These are phyloP conservation scores for Drosophila neutralis DNA, from an alignment of 2,888 invertebrate genomes.

Conservation along the genomic window DNA sequence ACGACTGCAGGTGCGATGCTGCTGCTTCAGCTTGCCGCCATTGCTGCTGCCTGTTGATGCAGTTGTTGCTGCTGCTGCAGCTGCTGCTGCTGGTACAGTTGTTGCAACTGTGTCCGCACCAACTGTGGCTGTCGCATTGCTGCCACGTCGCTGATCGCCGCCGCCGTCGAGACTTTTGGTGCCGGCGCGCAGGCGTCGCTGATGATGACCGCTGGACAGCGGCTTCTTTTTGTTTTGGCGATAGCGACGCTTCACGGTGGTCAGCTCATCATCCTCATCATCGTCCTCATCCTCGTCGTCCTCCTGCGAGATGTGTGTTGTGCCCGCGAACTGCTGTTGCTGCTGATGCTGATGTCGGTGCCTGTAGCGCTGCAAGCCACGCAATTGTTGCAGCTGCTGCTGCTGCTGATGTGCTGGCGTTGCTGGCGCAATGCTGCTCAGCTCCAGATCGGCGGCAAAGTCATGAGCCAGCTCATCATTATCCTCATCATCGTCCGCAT, in stretches of 20 bases:
- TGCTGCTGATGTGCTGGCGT: slow-evolving; percentile 35
- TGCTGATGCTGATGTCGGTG: slow-evolving; percentile 60
- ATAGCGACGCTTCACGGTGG: slow-evolving; percentile 81
- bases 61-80: slow-evolving; percentile 4
- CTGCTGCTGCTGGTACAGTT: neutral
- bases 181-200: slow-evolving; percentile 77
- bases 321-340: slow-evolving; percentile 33
- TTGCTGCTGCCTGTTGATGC: slow-evolving; percentile 29
- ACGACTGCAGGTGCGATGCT: slow-evolving; percentile 81
- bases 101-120: slow-evolving; percentile 15
- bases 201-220: slow-evolving; percentile 71
- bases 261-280: slow-evolving; percentile 77
- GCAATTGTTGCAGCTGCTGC: slow-evolving; percentile 40
- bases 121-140: slow-evolving; percentile 34
- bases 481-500: slow-evolving; percentile 73
- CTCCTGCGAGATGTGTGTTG: slow-evolving; percentile 46
- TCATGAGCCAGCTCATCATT: slow-evolving; percentile 69
- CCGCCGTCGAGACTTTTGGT: slow-evolving; percentile 77
- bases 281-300: slow-evolving; percentile 73
- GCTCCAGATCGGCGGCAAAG: slow-evolving; percentile 73
- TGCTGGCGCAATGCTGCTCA: slow-evolving; percentile 68
- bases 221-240: slow-evolving; percentile 82
- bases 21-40: slow-evolving; percentile 56
- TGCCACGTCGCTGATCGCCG: slow-evolving; percentile 54
- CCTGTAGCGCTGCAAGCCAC: slow-evolving; percentile 57